Conservation (phyloP, 2,113 vertebrate genomes). For the Brachionichthys hirsutus region DNA sequence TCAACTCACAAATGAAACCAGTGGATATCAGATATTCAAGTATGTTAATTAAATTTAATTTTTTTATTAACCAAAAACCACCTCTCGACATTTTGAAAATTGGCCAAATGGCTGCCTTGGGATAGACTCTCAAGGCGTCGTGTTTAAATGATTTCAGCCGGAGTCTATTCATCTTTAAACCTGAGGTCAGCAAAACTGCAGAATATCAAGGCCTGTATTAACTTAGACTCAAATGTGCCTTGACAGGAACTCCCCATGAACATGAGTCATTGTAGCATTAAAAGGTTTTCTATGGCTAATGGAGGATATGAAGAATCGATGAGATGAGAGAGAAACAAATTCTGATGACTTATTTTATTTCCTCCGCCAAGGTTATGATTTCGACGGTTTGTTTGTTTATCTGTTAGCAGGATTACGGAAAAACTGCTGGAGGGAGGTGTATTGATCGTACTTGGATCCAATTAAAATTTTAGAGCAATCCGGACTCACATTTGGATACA, state of each 20-base stretch:
- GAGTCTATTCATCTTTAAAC: conserved; percentile 52
- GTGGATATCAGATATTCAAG: conserved; percentile 41
- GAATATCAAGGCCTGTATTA: conserved; percentile 23
- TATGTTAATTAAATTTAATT: conserved; percentile 62
- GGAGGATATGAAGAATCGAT: background rate
- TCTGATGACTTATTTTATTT: too few relatives aligned
- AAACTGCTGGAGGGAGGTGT: too few relatives aligned
- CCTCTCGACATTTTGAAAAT: conserved; percentile 58
- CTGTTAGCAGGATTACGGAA: too few relatives aligned
- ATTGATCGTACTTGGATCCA: too few relatives aligned
- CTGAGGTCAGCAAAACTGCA: conserved; percentile 39
- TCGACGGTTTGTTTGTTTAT: too few relatives aligned
- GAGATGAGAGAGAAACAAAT: too few relatives aligned
- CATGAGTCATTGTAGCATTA: conserved; percentile 25
- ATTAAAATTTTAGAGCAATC: too few relatives aligned
- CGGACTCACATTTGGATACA: too few relatives aligned
- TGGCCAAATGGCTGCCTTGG: conserved; percentile 54
- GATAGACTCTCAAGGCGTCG: conserved; percentile 39
- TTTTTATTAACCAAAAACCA: conserved; percentile 52
- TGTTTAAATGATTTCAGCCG: conserved; percentile 36
- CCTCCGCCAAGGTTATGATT: too few relatives aligned
- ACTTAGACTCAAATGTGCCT: conserved; percentile 20
- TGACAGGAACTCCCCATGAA: conserved; percentile 9
- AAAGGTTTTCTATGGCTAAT: conserved; percentile 22
- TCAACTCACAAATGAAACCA: conserved; percentile 20